Conservation (phyloP, 2,113 vertebrate genomes). For the Macrotis lagotis region DNA sequence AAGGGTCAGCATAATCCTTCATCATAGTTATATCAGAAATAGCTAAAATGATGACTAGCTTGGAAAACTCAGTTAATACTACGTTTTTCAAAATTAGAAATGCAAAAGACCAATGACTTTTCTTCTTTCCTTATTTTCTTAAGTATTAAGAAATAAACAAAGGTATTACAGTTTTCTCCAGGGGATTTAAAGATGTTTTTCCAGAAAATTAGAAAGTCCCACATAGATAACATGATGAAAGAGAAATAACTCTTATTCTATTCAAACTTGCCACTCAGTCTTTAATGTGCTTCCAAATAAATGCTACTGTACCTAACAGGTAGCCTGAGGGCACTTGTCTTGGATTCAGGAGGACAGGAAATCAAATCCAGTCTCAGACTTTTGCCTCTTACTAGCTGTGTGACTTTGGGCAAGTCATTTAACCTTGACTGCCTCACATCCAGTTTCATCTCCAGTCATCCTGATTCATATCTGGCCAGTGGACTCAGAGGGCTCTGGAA, state of each 20-base stretch:
- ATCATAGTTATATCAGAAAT: not conserved
- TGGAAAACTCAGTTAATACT: not conserved
- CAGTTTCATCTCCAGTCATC: too few relatives aligned
- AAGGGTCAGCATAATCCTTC: not conserved
- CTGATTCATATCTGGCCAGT: too few relatives aligned
- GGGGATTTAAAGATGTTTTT: not conserved
- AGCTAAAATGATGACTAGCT: not conserved
- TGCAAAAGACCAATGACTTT: not conserved
- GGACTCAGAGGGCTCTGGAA: too few relatives aligned
- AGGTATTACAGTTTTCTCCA: not conserved
- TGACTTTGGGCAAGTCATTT: too few relatives aligned
- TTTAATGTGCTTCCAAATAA: constrained; percentile 67
- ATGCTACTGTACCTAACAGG: constrained; percentile 73
- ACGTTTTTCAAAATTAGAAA: not conserved
- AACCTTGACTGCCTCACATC: too few relatives aligned
- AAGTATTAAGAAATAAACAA: not conserved
- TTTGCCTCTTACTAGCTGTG: too few relatives aligned
- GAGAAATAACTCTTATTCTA: constrained; percentile 65
- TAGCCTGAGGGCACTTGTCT: constrained; percentile 72
- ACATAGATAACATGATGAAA: constrained; percentile 66
- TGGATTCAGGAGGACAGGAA: too few relatives aligned
- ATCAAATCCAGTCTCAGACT: too few relatives aligned
- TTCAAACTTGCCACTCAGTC: constrained; percentile 70
- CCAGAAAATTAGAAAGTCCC: not conserved
- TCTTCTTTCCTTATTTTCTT: not conserved